These are phyloP conservation scores for Phylloscopus trochilus DNA, from an alignment of 2,113 vertebrate genomes.

Conservation along the genomic window DNA sequence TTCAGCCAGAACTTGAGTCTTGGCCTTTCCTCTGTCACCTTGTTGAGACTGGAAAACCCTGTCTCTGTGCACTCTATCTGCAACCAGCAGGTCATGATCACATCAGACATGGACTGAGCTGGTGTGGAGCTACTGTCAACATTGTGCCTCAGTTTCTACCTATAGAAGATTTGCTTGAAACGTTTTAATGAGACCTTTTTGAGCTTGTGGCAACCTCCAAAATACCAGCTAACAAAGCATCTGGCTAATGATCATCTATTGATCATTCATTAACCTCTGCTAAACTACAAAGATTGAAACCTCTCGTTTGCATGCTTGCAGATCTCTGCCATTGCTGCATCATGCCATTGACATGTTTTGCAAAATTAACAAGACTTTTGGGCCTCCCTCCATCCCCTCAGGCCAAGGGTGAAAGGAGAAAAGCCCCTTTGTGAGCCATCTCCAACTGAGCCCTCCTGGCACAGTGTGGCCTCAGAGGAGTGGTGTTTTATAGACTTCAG, in stretches of 20 bases:
- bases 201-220: neutral
- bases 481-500: neutral
- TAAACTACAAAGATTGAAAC: neutral
- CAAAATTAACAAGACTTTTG: neutral
- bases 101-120: neutral
- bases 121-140: neutral
- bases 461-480: neutral
- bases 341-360: neutral
- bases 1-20: neutral
- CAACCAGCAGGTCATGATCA: neutral
- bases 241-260: neutral
- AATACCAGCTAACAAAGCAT: neutral
- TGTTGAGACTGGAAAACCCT: neutral
- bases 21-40: neutral
- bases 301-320: neutral
- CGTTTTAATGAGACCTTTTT: neutral
- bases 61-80: neutral
- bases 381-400: neutral
- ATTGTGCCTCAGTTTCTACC: neutral
- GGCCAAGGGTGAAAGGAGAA: neutral
- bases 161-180: neutral
- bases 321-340: neutral
- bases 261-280: neutral
- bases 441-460: neutral
- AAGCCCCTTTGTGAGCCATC: neutral